Evolutionary conservation across 2,113 vertebrate genomes (phyloP), one percentile per base, ranked within the genome.

Genomic region (Steatornis caripensis): DNA sequence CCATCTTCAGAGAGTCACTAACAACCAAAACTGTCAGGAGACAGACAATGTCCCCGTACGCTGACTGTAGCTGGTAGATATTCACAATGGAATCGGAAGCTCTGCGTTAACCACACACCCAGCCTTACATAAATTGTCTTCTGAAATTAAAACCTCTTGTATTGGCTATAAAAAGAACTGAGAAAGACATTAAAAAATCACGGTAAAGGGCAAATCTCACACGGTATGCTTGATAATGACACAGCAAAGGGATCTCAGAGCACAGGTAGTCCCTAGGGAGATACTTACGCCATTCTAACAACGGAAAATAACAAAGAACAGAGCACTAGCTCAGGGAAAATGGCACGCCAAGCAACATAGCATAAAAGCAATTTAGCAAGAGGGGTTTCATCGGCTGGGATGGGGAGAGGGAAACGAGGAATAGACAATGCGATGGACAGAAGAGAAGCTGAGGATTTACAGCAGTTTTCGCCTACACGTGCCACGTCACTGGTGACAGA

Each of bases 271-370:
- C 76, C 74, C 82, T 64, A 49, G 68, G 94, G 57, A 60, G 93
- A 20, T 20, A 48, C 22, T 79, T 34, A 65, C 87, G 65, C 71
- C 43, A 11, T 58, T 79, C 68, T 39, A 85, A 76, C 48, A 41
- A 48, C 23, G 78, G 81, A 64, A 93, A 92, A 95, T 65, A 77
- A 89, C 77, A 82, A n/a, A 11, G 65, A 19, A 39, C 82, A 93
- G 87, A 53, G 57, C 2, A 3, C 1, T 21, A 61, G 84, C 91
- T 69, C 77, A 30, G 60, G 89, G 87, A 27, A 62, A 26, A 46
- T 48, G 89, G 85, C 87, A 94, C 39, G 26, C 61, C 77, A 94
- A 88, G 84, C 91, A 94, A 78, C 78, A 89, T 5, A 95, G 95
- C 88, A 85, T 36, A 29, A n/a, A 95, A 95, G 93, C 93, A 71